Conservation (phyloP, 2,888 invertebrate genomes). For the Campopleginae sp. region DNA sequence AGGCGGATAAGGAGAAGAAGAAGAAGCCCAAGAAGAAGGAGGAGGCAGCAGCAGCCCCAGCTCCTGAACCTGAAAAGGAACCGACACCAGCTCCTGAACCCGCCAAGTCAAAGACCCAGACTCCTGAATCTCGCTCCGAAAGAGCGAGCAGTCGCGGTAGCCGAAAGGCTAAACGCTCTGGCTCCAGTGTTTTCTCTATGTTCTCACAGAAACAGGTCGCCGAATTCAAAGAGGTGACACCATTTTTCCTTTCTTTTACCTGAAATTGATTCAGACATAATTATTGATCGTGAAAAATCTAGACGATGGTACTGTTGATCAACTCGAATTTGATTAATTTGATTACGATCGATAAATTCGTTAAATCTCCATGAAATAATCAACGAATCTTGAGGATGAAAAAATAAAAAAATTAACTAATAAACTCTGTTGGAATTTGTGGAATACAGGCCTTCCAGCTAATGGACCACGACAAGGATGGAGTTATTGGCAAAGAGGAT, state of each 20-base stretch:
- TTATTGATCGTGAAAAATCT: not conserved
- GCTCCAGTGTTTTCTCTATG: conserved; percentile 98
- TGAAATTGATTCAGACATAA: not conserved
- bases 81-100: conserved; percentile 89
- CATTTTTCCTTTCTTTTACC: not conserved
- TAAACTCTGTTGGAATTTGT: not conserved
- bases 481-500: conserved; percentile 95
- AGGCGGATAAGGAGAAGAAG: conserved; percentile 98
- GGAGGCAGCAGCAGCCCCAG: conserved; percentile 89
- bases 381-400: not conserved
- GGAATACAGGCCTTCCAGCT: conserved; percentile 93
- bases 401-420: not conserved
- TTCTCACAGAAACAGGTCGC: conserved; percentile 98
- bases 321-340: not conserved
- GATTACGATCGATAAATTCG: not conserved
- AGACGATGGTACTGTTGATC: not conserved
- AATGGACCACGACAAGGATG: conserved; percentile 98
- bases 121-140: conserved; percentile 86
- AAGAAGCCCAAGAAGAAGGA: conserved; percentile 89
- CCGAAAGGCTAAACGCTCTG: conserved; percentile 92
- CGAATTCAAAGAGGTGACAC: conserved; percentile 95
- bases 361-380: not conserved
- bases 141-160: conserved; percentile 93
- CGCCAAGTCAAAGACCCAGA: conserved; percentile 85
- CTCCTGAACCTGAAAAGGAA: conserved; percentile 89